A percentile compares a stretch with the other conserved stretches of the same genome.
These are phyloP conservation scores for Apolygus lucorum DNA, from an alignment of 1,140 invertebrate species.

Conservation along the genomic window DNA sequence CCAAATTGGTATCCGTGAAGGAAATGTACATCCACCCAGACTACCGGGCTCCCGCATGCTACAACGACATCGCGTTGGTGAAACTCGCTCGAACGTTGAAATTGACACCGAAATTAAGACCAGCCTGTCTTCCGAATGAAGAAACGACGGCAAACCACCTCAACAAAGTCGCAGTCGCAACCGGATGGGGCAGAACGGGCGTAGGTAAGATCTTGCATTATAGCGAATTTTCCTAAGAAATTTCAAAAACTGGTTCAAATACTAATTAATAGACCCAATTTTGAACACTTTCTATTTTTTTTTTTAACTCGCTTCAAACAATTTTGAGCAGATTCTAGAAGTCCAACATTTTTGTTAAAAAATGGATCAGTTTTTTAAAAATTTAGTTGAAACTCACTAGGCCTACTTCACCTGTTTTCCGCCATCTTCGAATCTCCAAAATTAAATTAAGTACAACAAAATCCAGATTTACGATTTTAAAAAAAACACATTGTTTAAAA, in stretches of 20 bases:
- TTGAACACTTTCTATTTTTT: too few species aligned
- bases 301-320: too few species aligned
- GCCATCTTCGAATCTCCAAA: too few species aligned
- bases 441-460: too few species aligned
- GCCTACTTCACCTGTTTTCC: too few species aligned
- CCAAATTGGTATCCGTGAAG: conserved; percentile 21
- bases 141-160: conserved; percentile 20
- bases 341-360: too few species aligned
- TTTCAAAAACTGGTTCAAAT: conserved; percentile 1
- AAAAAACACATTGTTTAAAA: too few species aligned
- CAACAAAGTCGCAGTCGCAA: conserved; percentile 34
- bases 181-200: conserved; percentile 34
- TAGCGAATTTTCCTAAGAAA: conserved; percentile 26
- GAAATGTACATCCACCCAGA: conserved; percentile 41
- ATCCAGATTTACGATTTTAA: too few species aligned
- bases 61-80: conserved; percentile 42
- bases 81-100: conserved; percentile 33
- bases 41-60: conserved; percentile 43
- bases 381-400: too few species aligned
- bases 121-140: conserved; percentile 40
- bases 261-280: conserved; percentile 15
- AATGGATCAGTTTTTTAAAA: too few species aligned
- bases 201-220: conserved; percentile 33
- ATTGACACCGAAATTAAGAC: conserved; percentile 37
- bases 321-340: too few species aligned